These are phyloP conservation scores for Laticauda colubrina DNA, from an alignment of 2,113 vertebrate genomes.

Conservation along the genomic window DNA sequence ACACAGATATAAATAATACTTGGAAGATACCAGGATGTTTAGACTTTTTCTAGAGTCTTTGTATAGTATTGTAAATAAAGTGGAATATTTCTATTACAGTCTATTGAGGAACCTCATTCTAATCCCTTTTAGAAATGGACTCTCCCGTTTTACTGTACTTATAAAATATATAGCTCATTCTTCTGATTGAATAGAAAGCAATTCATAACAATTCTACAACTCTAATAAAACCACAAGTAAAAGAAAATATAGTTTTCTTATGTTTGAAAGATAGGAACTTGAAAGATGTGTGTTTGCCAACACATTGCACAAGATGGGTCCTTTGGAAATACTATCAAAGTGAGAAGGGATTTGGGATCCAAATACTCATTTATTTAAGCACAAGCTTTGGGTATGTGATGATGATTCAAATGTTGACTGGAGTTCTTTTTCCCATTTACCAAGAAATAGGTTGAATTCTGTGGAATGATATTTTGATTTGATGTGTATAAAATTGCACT, in stretches of 20 bases:
- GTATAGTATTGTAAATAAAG: background rate
- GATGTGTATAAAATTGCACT: background rate
- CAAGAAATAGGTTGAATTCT: background rate
- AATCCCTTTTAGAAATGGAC: background rate
- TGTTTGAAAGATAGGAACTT: background rate
- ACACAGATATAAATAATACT: background rate
- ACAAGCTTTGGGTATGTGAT: background rate
- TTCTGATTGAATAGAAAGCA: background rate
- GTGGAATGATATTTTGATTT: background rate
- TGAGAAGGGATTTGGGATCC: background rate
- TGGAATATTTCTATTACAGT: background rate
- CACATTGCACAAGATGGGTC: background rate
- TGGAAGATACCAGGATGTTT: background rate
- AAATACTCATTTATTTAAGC: background rate
- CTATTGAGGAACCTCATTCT: background rate
- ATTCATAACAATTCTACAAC: background rate
- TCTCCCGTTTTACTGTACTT: background rate
- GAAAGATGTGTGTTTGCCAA: background rate
- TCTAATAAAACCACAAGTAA: background rate
- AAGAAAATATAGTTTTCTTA: background rate
- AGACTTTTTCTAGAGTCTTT: background rate
- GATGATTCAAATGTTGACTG: background rate
- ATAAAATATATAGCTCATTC: background rate
- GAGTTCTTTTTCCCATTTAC: background rate
- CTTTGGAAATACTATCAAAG: background rate